phyloP scores from a whole-genome alignment of 2,113 vertebrate species.

The Eulacestoma nigropectus region DNA sequence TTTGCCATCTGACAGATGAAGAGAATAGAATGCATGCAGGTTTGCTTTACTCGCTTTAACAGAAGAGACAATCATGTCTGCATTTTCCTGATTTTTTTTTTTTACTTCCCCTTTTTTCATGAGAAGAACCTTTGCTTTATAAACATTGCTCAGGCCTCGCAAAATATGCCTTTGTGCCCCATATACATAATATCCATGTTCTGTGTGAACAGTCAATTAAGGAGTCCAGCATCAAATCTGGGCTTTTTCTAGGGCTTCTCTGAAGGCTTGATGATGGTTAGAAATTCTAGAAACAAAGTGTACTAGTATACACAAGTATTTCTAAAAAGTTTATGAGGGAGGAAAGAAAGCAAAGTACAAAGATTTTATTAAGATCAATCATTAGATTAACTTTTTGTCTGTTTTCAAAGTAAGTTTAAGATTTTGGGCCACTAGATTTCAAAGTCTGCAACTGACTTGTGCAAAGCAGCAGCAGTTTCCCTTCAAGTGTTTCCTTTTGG shows the following conservation, averaged over 20 bases:
- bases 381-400: neutral
- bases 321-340: neutral
- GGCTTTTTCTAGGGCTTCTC: neutral
- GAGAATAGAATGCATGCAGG: neutral
- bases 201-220: neutral
- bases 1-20: neutral
- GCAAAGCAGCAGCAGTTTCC: neutral
- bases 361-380: neutral
- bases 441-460: neutral
- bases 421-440: neutral
- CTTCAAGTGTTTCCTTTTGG: neutral
- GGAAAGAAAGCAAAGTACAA: neutral
- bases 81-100: neutral
- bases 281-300: neutral
- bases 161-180: neutral
- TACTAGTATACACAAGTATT: neutral
- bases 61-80: neutral
- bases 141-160: neutral
- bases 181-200: neutral
- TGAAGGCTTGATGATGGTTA: neutral
- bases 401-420: neutral
- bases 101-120: neutral
- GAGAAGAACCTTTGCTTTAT: neutral
- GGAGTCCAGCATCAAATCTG: neutral
- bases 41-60: neutral